A percentile compares a stretch with the other conserved stretches of the same genome.
These are phyloP conservation scores for Tiliqua scincoides DNA, from an alignment of 2,113 vertebrate genomes.

Conservation along the genomic window DNA sequence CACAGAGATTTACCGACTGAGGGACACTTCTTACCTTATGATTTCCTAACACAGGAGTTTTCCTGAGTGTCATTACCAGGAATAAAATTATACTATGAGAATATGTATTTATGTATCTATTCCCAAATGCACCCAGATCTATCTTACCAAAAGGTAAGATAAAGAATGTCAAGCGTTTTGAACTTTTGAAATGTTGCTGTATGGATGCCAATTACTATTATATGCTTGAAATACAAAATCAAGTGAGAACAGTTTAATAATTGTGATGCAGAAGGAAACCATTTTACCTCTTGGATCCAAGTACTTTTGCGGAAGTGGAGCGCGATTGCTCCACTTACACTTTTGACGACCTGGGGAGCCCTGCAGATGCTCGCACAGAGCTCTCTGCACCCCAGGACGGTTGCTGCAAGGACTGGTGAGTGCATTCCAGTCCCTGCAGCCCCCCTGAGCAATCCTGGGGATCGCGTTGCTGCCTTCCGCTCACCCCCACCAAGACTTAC, in stretches of 20 bases:
- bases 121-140: not conserved
- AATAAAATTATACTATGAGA: slow-evolving; percentile 1
- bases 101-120: not conserved
- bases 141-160: too few species aligned
- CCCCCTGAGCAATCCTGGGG: too few species aligned
- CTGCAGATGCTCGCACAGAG: too few species aligned
- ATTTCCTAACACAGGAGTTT: not conserved
- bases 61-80: not conserved
- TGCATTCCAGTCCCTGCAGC: too few species aligned
- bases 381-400: too few species aligned
- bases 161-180: not conserved
- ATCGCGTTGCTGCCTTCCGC: too few species aligned
- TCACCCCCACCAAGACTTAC: too few species aligned
- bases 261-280: not conserved
- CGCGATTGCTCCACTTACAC: too few species aligned
- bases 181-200: not conserved
- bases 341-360: too few species aligned
- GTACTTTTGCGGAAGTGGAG: too few species aligned
- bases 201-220: not conserved
- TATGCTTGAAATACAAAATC: too few species aligned
- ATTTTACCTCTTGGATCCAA: not conserved
- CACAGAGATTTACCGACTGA: slow-evolving; percentile 6
- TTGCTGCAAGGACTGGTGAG: too few species aligned
- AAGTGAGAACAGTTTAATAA: not conserved
- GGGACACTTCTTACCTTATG: not conserved